These are phyloP conservation scores for Ailurus styani DNA, from an alignment of 2,113 vertebrate species.

Conservation along the genomic window DNA sequence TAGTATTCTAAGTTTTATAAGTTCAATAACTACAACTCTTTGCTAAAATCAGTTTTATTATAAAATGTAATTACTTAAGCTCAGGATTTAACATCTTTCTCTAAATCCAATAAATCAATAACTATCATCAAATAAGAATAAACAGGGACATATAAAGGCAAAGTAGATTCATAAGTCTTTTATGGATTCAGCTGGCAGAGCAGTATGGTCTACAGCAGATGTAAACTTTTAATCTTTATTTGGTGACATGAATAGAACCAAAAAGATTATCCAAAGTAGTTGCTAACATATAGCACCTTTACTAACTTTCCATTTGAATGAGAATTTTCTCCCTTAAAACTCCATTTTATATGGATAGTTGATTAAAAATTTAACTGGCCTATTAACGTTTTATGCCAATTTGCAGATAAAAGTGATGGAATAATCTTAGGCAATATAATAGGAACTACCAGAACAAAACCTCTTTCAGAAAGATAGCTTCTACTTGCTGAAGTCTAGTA, in stretches of 20 bases:
- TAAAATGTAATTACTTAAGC: background rate
- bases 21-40: background rate
- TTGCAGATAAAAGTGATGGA: background rate
- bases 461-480: background rate
- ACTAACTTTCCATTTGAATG: background rate
- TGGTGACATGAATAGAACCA: background rate
- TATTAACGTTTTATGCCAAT: background rate
- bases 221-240: background rate
- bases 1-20: background rate
- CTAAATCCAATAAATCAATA: background rate
- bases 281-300: background rate
- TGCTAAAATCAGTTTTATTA: background rate
- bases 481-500: background rate
- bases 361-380: background rate
- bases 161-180: background rate
- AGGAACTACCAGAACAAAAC: background rate
- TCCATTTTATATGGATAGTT: background rate
- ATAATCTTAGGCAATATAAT: background rate
- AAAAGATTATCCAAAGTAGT: background rate
- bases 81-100: conserved; percentile 8
- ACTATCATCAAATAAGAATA: background rate
- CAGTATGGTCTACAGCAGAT: background rate
- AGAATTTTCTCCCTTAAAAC: background rate
- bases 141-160: background rate
- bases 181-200: background rate